Base-by-base conservation (phyloP, 2,888 invertebrate genomes). In the Leptinotarsa rubiginosa region DNA sequence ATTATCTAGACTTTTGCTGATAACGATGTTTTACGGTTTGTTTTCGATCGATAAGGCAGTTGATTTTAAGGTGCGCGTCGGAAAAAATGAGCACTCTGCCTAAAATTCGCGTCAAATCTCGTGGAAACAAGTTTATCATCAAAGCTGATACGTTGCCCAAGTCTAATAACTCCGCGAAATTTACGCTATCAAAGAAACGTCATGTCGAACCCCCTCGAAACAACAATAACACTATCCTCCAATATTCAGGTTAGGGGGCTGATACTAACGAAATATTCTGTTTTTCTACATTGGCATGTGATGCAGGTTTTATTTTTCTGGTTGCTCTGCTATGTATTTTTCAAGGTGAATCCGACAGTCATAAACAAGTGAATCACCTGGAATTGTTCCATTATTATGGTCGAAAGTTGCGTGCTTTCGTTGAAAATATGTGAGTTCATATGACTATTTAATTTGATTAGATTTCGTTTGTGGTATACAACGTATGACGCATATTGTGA, bases 101-200 rank as follows among this genome's bases (percentile, higher is more conserved):
- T 77, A 87, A 84, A 81, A 85, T 87, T 73, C 85, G 85, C 47
- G 84, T 87, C n/a, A 87, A 86, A 80, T 82, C 84, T 47, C 83
- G 84, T 49, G 84, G 84, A 56, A 83, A 81, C 65, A 84, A 81
- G 75, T 81, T 87, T 47, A 82, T 84, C 70, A 84, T 85, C 20
- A 83, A 80, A 69, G 80, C 84, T 4, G 83, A 83, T 47, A 83
- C 84, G 49, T 77, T 84, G 71, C 84, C 83, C 2, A 81, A 77
- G 68, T 81, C 82, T 59, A 78, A 80, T 62, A 84, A 81, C 73
- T 77, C 81, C 59, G 81, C 82, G n/a, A 81, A 78, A 7, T 71
- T 81, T 41, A 72, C 76, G 20, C 75, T 79, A 41, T 73, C 79
- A 59, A 76, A 76, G 66, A 76, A 79, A 59, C 78, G 78, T 66